Evolutionary conservation across 2,113 vertebrate genomes (phyloP).

Genomic region (Oncorhynchus masou): DNA sequence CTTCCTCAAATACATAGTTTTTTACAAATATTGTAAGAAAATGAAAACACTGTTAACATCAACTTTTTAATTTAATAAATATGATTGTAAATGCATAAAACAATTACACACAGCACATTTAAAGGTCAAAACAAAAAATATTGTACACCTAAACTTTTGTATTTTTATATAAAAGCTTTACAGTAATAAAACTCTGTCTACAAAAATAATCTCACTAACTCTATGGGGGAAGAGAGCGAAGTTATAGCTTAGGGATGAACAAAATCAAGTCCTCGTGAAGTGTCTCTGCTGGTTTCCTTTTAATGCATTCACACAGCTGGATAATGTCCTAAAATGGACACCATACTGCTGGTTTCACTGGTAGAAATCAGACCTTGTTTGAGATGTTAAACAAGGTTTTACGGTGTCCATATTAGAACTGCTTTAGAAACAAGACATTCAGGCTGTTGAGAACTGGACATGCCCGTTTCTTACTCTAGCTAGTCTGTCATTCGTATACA

Average conservation of each 20-base stretch:
- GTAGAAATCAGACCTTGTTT: too few species aligned
- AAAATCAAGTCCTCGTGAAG: neutral
- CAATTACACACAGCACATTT: constrained; percentile 74
- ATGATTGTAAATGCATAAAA: constrained; percentile 80
- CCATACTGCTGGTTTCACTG: too few species aligned
- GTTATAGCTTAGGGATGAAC: neutral
- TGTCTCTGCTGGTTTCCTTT: too few species aligned
- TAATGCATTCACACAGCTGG: too few species aligned
- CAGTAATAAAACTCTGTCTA: constrained; percentile 77
- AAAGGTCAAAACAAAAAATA: constrained; percentile 72
- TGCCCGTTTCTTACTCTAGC: constrained; percentile 11
- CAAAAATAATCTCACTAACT: constrained; percentile 76
- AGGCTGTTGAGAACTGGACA: neutral
- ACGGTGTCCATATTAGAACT: neutral
- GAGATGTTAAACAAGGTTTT: too few species aligned
- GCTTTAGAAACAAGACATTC: neutral
- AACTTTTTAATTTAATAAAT: constrained; percentile 78
- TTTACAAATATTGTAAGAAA: constrained; percentile 70
- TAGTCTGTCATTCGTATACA: neutral
- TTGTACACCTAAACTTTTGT: constrained; percentile 63
- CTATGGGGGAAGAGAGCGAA: constrained; percentile 31
- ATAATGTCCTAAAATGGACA: too few species aligned
- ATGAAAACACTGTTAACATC: constrained; percentile 65
- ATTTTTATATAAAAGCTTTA: constrained; percentile 77
- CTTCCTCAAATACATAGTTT: constrained; percentile 62